Base-by-base conservation (phyloP, 2,888 invertebrate genomes). In the Chrysodeixis includens region DNA sequence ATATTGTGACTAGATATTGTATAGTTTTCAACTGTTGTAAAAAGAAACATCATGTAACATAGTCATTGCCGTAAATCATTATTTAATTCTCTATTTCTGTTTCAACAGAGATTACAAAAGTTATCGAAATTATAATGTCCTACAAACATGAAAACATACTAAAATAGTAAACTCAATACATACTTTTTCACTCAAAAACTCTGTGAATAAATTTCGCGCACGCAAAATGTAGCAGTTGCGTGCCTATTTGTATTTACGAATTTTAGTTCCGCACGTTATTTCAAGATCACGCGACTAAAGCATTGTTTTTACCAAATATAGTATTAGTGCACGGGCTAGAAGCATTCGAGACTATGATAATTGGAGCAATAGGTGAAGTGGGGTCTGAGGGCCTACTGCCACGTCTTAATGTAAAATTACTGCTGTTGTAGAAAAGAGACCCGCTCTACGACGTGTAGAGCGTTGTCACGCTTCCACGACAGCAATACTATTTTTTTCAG, bases 141-240 rank as follows among this genome's bases (percentile, higher is more conserved):
- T 26, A 49, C 53, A 56, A 69, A n/a, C 9, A 32, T 32, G 30
- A 51, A 59, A 51, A 40, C 46, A 0, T 68, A 53, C 26, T 56
- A 56, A 49, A 16, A 20, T 49, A 14, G 49, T n/a, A n/a, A 1
- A 55, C 20, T 51, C 10, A 46, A 53, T 44, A 35, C 14, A 53
- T 44, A 35, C 14, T 30, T 22, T 59, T 46, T 16, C 14, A 30
- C 60, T 61, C 18, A 58, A 58, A 55, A 61, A 71, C 53, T 58
- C 40, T 56, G 1, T n/a, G 55, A 56, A 18, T 52, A 52, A 26
- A 59, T 53, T n/a, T n/a, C 16, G 14, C 56, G n/a, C 46, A 67
- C 60, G 64, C 70, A 58, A 58, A 58, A 56, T 62, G 40, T 44
- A 9, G 32, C 7, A 14, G n/a, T 74, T 54, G 66, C 71, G 71